Conservation (phyloP, 2,888 invertebrate genomes). For the Apodemia mormo region DNA sequence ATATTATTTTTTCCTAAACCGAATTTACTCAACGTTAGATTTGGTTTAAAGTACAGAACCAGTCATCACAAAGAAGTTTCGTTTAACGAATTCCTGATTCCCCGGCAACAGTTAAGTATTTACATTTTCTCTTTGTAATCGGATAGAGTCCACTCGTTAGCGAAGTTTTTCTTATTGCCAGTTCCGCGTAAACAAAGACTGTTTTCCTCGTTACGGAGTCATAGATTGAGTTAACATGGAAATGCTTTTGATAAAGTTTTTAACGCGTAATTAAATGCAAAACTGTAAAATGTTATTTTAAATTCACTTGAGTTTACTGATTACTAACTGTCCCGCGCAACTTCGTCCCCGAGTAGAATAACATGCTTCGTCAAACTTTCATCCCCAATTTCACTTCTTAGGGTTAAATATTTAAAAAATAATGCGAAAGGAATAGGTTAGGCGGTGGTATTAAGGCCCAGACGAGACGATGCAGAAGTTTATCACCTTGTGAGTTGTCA, state of each 20-base stretch:
- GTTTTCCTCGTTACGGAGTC: constrained; percentile 25
- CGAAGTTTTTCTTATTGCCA: constrained; percentile 31
- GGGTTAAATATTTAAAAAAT: too few relatives aligned
- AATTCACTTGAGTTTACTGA: too few relatives aligned
- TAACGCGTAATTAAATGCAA: background rate
- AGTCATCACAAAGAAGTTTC: background rate
- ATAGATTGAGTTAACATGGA: constrained; percentile 1
- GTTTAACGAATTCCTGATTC: background rate
- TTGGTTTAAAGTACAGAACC: background rate
- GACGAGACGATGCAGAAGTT: too few relatives aligned
- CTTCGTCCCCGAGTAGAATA: too few relatives aligned
- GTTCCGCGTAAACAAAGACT: constrained; percentile 34
- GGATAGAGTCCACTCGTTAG: constrained; percentile 33
- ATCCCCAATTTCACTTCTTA: too few relatives aligned
- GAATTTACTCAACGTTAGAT: background rate
- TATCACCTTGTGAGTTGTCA: too few relatives aligned
- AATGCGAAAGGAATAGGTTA: too few relatives aligned
- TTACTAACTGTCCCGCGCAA: too few relatives aligned
- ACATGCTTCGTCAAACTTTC: too few relatives aligned
- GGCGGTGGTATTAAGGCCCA: too few relatives aligned
- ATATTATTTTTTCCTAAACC: too few relatives aligned
- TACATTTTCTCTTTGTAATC: constrained; percentile 31
- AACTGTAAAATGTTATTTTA: too few relatives aligned
- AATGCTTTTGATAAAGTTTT: background rate
- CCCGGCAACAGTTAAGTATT: constrained; percentile 23